A percentile compares a stretch with the other conserved stretches of the same genome.
phyloP scores from a whole-genome alignment of 2,888 invertebrate genomes.

The Brassicogethes aeneus region DNA sequence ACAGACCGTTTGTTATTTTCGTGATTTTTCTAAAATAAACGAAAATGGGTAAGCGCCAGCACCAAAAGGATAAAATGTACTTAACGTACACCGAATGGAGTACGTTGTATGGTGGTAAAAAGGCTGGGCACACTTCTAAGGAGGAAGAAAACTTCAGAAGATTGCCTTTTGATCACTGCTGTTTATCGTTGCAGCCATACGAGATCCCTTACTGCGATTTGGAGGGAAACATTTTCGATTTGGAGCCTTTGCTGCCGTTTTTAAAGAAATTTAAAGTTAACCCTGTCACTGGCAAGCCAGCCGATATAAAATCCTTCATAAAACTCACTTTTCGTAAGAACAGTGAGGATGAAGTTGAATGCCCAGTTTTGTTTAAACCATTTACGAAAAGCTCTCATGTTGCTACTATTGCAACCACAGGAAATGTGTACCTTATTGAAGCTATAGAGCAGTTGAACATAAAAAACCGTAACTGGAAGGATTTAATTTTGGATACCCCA shows the following conservation, averaged over 20 bases:
- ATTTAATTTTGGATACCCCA: conserved; percentile 81
- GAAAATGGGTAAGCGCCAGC: conserved; percentile 87
- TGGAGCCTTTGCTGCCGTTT: conserved; percentile 78
- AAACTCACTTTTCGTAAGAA: conserved; percentile 87
- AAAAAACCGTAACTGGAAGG: conserved; percentile 89
- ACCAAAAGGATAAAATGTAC: conserved; percentile 94
- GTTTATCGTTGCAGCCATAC: conserved; percentile 85
- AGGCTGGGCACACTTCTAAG: conserved; percentile 52
- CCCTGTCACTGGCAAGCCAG: conserved; percentile 85
- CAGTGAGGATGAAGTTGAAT: conserved; percentile 74
- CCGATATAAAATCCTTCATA: conserved; percentile 71
- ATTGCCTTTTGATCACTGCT: conserved; percentile 88
- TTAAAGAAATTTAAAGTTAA: conserved; percentile 86
- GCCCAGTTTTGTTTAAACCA: conserved; percentile 86
- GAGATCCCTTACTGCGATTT: conserved; percentile 84
- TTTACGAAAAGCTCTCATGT: conserved; percentile 93
- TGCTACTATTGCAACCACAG: conserved; percentile 80
- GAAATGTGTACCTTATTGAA: conserved; percentile 94
- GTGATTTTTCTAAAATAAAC: too few species aligned
- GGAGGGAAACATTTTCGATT: conserved; percentile 89
- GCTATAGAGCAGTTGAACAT: conserved; percentile 94
- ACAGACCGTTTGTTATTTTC: too few species aligned
- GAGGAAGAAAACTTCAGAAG: conserved; percentile 80
- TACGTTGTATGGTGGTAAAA: conserved; percentile 83
- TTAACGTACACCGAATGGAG: conserved; percentile 83